Percentiles rank a stretch among this genome's conserved stretches.
Conservation (phyloP, 2,797 vertebrate genomes). For the Podarcis lilfordi region DNA sequence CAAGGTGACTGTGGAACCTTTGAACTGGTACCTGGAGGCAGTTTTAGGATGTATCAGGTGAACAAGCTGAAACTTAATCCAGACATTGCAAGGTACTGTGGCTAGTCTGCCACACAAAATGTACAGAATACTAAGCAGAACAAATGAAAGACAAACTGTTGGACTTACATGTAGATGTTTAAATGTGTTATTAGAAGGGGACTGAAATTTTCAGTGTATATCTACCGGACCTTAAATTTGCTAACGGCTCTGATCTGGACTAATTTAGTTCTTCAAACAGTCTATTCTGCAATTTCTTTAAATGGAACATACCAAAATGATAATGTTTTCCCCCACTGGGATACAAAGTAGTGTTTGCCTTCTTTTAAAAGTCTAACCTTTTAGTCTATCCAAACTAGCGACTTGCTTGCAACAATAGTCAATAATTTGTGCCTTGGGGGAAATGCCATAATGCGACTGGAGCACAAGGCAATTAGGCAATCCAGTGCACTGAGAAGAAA, state of each 20-base stretch:
- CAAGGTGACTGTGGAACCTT: no score
- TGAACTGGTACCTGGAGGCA: no score
- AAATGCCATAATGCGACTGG: constrained; percentile 9
- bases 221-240: background rate
- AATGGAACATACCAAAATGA: background rate
- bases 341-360: background rate
- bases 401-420: constrained; percentile 3
- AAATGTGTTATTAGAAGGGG: background rate
- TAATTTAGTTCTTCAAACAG: background rate
- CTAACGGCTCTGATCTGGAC: background rate
- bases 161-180: background rate
- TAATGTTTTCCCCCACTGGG: background rate
- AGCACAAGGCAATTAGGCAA: constrained; percentile 6
- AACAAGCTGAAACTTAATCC: no score
- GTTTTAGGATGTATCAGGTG: no score
- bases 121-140: background rate
- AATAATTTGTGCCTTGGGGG: constrained; percentile 16
- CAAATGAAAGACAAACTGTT: background rate
- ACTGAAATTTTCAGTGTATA: background rate
- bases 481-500: background rate
- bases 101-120: background rate
- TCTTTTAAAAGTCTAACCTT: background rate
- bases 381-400: constrained; percentile 4
- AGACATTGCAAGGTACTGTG: background rate
- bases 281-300: background rate